Percentiles rank a stretch among this genome's conserved stretches.
These are phyloP conservation scores for Ctenicera cuprea DNA, from an alignment of 2,888 invertebrate species.

Conservation along the genomic window DNA sequence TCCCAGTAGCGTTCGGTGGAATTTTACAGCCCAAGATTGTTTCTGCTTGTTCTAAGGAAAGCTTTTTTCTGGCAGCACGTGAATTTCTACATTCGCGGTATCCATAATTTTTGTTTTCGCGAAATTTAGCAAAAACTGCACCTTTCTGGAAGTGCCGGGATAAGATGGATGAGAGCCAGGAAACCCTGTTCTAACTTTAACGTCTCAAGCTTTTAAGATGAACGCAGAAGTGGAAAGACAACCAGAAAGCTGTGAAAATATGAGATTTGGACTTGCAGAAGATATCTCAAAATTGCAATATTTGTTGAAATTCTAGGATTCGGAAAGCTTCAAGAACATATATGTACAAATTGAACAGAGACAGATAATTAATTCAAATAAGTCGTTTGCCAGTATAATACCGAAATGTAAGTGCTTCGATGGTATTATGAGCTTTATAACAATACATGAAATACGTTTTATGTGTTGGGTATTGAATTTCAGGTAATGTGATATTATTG, in stretches of 20 bases:
- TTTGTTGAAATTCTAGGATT: background rate
- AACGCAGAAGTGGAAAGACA: slow-evolving; percentile 11
- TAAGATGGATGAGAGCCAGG: slow-evolving; percentile 23
- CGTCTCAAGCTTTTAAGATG: slow-evolving; percentile 23
- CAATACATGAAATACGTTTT: too few species aligned
- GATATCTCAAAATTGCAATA: background rate
- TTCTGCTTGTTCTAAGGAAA: background rate
- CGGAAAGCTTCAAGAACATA: too few species aligned
- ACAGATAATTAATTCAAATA: too few species aligned
- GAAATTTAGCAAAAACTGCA: background rate
- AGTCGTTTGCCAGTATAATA: too few species aligned
- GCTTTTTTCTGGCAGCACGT: background rate
- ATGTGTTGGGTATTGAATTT: too few species aligned
- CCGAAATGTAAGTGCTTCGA: too few species aligned
- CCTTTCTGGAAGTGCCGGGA: slow-evolving; percentile 17
- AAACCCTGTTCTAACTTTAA: slow-evolving; percentile 12
- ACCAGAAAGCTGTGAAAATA: slow-evolving; percentile 19
- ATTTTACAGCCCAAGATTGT: too few species aligned
- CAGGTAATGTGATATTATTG: too few species aligned
- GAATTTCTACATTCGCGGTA: slow-evolving; percentile 7
- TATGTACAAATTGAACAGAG: too few species aligned
- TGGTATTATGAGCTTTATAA: too few species aligned
- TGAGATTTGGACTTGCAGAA: slow-evolving; percentile 3
- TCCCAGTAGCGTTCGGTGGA: background rate
- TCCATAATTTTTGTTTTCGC: slow-evolving; percentile 21